phyloP scores from a whole-genome alignment of 2,888 invertebrate species.

The Sarcophaga variegata region DNA sequence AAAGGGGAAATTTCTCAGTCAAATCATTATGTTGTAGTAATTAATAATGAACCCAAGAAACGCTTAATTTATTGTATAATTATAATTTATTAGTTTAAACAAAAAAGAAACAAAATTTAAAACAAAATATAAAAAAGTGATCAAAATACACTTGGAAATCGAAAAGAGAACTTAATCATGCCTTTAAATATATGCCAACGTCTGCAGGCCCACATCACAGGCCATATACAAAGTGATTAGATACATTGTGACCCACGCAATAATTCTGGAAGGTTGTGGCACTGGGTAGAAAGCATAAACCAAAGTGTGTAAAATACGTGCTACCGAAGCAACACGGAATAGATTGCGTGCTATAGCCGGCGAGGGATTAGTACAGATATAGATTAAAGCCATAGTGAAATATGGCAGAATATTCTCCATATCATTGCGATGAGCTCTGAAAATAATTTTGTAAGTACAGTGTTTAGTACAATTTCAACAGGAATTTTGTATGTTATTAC shows the following conservation, averaged over 20 bases:
- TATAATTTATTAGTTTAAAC: conserved; percentile 53
- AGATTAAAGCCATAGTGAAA: conserved; percentile 83
- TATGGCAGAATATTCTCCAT: conserved; percentile 87
- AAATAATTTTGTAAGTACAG: conserved; percentile 61
- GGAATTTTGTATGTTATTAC: neutral
- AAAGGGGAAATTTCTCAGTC: neutral
- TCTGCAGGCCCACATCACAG: conserved; percentile 78
- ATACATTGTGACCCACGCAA: conserved; percentile 82
- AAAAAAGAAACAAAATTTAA: conserved; percentile 19
- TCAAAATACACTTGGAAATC: neutral
- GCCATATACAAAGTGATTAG: conserved; percentile 83
- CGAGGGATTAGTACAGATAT: conserved; percentile 84
- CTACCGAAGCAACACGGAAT: conserved; percentile 83
- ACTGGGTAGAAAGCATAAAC: conserved; percentile 85
- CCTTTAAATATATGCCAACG: conserved; percentile 74
- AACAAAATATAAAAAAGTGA: conserved; percentile 14
- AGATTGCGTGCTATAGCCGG: conserved; percentile 82
- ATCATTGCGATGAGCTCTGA: conserved; percentile 87
- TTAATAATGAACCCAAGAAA: conserved; percentile 40
- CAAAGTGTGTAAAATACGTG: conserved; percentile 84
- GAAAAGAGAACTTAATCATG: neutral
- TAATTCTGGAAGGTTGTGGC: conserved; percentile 84
- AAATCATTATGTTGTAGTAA: conserved; percentile 35
- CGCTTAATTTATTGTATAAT: conserved; percentile 56
- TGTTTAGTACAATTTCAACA: neutral